These are phyloP conservation scores for Pyrochroa serraticornis DNA, from an alignment of 2,888 invertebrate species.

Conservation along the genomic window DNA sequence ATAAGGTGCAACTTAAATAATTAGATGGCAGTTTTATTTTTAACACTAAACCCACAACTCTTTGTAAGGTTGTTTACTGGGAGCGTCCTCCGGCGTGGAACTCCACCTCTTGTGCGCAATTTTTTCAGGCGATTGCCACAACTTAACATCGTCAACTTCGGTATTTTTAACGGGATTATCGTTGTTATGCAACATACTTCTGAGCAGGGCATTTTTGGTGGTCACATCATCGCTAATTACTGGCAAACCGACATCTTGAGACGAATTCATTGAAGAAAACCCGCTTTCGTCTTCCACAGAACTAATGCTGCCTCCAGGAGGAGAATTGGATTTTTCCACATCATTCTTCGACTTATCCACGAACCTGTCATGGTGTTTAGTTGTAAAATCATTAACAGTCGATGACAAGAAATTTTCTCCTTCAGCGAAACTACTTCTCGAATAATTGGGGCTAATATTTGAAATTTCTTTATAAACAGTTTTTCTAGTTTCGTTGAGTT, in stretches of 20 bases:
- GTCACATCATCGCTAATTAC: conserved; percentile 47
- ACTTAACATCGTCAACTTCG: conserved; percentile 43
- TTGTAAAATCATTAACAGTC: conserved; percentile 20
- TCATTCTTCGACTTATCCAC: conserved; percentile 12
- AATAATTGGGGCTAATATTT: conserved; percentile 25
- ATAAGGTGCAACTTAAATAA: no score
- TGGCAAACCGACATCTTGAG: conserved; percentile 80
- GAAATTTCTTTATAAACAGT: conserved; percentile 19
- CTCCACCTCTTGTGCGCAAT: conserved; percentile 50
- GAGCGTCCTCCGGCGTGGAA: conserved; percentile 48
- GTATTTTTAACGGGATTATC: conserved; percentile 23
- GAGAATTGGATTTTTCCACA: conserved; percentile 38
- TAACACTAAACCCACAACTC: conserved; percentile 49
- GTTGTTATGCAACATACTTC: conserved; percentile 49
- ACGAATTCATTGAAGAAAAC: conserved; percentile 84
- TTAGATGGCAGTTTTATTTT: no score
- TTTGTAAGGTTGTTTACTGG: conserved; percentile 41
- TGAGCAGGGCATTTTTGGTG: conserved; percentile 47
- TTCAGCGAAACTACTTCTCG: conserved; percentile 43
- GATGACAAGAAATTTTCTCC: conserved; percentile 29
- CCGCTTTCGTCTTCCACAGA: conserved; percentile 80
- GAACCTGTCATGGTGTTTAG: conserved; percentile 5
- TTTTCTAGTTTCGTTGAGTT: conserved; percentile 42
- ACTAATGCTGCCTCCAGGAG: conserved; percentile 50
- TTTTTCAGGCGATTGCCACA: conserved; percentile 49